Base-by-base conservation (phyloP, 2,113 vertebrate species). In the Perca flavescens region DNA sequence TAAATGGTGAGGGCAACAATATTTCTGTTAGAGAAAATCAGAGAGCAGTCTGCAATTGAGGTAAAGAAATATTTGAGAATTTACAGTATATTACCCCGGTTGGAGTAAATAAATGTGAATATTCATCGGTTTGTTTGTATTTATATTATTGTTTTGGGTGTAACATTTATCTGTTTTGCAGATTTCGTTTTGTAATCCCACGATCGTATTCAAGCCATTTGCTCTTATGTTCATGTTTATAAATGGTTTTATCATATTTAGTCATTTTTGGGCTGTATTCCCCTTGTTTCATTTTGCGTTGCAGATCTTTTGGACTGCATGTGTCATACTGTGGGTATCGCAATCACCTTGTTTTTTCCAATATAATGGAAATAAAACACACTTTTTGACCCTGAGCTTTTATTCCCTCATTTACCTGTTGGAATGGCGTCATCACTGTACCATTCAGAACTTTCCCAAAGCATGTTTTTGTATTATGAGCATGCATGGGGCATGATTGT, bases 351-450 rank as follows among this genome's bases (percentile, higher is more conserved):
- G 68, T 86, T 86, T 65, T 82, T 75, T 69, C 69, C 61, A 77
- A 22, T 80, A 46, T 85, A 86, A 75, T 88, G 63, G 65, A 94
- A 94, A 93, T 90, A 91, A 94, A 94, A 83, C 68, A n/a, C 13
- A 66, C 34, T 67, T 84, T 80, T 80, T 66, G 9, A 75, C 83
- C 61, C 81, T 2, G 19, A 74, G 60, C 77, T 74, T 81, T 83
- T 58, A 89, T 83, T 84, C 87, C 76, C 71, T 92, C 86, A 83
- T 90, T 89, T 58, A 57, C 71, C 54, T 57, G 65, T 91, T 68
- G 82, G 87, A 90, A 88, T 84, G 85, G 50, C 71, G 16, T 82
- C 80, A 78, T 80, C 74, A 67, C n/a, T 36, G 58, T 25, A 72
- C 72, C 73, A 31, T 77, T 74, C 53, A 57, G 11, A 61, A 13